Evolutionary conservation across 2,113 vertebrate genomes (phyloP).

Genomic region (Daubentonia madagascariensis): DNA sequence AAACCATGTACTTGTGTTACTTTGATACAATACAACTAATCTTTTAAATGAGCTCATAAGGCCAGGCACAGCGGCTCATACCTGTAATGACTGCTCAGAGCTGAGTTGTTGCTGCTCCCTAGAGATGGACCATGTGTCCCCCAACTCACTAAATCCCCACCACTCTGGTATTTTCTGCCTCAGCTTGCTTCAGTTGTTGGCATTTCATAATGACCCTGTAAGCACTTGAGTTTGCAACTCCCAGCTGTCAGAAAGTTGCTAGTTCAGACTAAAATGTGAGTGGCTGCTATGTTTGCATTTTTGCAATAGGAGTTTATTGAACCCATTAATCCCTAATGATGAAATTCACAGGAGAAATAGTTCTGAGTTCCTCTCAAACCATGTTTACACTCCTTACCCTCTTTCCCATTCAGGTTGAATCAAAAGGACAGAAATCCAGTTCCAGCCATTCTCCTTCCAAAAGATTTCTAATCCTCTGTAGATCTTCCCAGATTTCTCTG

Average conservation of each 20-base stretch:
- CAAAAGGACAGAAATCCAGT: neutral
- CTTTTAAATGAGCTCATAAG: neutral
- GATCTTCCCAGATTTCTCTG: neutral
- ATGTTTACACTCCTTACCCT: neutral
- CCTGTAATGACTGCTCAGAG: neutral
- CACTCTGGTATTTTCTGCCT: neutral
- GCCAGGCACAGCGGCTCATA: too few species aligned
- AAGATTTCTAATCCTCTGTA: neutral
- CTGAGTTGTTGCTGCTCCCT: neutral
- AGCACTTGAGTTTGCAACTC: neutral
- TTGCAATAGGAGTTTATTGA: neutral
- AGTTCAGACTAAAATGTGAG: conserved; percentile 36
- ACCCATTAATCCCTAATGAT: neutral
- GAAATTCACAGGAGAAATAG: neutral
- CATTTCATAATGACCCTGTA: neutral
- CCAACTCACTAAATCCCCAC: neutral
- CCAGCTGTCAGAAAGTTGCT: neutral
- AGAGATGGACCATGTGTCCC: neutral
- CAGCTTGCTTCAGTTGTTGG: neutral
- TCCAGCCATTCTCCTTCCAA: neutral
- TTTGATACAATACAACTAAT: neutral
- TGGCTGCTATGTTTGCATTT: neutral
- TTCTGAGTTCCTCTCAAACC: neutral
- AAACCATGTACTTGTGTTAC: neutral
- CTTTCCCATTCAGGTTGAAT: neutral